phyloP scores from a whole-genome alignment of 2,888 invertebrate genomes.

The Rotaria socialis region DNA sequence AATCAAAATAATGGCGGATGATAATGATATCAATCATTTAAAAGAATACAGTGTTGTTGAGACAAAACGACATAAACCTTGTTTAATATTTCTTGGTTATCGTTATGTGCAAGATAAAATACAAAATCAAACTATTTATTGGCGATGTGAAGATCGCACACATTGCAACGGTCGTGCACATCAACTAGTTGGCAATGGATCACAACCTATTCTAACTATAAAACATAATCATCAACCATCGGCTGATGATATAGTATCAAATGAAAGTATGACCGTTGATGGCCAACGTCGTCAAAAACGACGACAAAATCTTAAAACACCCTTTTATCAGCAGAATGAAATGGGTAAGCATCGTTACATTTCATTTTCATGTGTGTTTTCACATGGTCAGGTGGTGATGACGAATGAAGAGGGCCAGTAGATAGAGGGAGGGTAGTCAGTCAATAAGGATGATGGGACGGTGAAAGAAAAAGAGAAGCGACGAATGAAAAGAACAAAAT shows the following conservation, averaged over 20 bases:
- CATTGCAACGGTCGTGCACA: conserved; percentile 26
- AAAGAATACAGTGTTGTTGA: conserved; percentile 4
- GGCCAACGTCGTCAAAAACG: neutral
- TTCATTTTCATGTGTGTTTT: neutral
- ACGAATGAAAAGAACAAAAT: conserved; percentile 8
- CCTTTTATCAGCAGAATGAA: neutral
- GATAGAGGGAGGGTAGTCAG: conserved; percentile 1
- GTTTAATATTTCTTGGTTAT: conserved; percentile 6
- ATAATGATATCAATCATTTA: neutral
- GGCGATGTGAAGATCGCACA: conserved; percentile 26
- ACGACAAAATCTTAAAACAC: neutral
- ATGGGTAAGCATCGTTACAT: neutral
- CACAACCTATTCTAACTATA: neutral
- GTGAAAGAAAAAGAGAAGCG: conserved; percentile 2
- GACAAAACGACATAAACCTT: conserved; percentile 15
- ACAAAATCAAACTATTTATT: conserved; percentile 9
- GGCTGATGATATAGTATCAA: neutral
- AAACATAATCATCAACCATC: conserved; percentile 17
- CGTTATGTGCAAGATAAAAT: conserved; percentile 24
- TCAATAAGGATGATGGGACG: neutral
- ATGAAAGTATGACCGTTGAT: neutral
- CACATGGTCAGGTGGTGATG: neutral
- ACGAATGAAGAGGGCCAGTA: neutral
- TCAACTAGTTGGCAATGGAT: neutral
- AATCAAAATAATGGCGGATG: neutral